Base-by-base conservation (phyloP, 1,140 invertebrate species). In the Lucilia cuprina region DNA sequence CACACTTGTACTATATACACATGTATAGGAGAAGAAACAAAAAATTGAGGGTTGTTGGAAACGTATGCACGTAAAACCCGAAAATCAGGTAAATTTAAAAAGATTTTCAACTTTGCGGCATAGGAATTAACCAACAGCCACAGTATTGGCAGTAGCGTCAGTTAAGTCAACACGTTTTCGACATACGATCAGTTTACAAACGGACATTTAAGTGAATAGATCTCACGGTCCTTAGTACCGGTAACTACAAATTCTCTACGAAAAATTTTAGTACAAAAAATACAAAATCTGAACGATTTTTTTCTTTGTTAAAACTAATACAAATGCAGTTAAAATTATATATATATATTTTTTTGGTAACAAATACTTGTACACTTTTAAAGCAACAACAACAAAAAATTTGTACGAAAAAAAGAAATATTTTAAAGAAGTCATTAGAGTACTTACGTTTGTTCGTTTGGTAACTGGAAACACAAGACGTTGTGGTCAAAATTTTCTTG, bases 81-180 rank as follows among this genome's bases (percentile, higher is more conserved):
- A 80, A 80, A 80, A 80, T 80, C 77, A 80, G 77, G 77, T 80
- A 80, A 50, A 80, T 35, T 49, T 21, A 21, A 47, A 80, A 80
- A 49, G 47, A 47, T 80, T 75, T 49, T 80, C 77, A 49, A 50
- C 77, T 80, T 80, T 80, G 77, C 77, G 77, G 77, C 77, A 49
- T 49, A 80, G 19, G 77, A 49, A 49, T 49, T 80, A 49, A 49
- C 41, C 77, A 80, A 80, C 77, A 49, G 75, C 47, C 13, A 25
- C 77, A 80, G 77, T 80, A 80, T 21, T 49, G 47, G 77, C 77
- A 47, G 21, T 41, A 80, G 47, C 77, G 77, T 80, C 77, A 80
- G 77, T 21, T 80, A 80, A 80, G 77, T 80, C 77, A 80, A 80
- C 77, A 80, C 77, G 77, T 80, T 80, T 80, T 80, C n/a, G 77